phyloP scores from a whole-genome alignment of 23 tunicate species.

The Phallusia fumigata region DNA sequence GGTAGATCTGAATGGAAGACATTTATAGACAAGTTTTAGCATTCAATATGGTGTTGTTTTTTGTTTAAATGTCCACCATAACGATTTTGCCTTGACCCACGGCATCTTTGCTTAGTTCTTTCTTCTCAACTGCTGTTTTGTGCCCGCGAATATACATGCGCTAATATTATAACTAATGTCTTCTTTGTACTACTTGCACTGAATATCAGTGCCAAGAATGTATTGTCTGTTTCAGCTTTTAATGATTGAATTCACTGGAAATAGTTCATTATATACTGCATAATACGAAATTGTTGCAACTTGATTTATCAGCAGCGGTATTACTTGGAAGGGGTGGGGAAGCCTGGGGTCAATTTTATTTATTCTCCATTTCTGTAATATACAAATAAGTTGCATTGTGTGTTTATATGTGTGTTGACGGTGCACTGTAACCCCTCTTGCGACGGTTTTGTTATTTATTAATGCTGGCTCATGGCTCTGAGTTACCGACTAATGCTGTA shows the following conservation, averaged over 20 bases:
- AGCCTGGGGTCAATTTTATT: background rate
- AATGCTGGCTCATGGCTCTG: background rate
- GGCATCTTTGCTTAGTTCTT: background rate
- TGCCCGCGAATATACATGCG: background rate
- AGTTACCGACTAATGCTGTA: background rate
- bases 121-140: background rate
- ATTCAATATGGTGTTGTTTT: background rate
- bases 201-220: background rate
- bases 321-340: background rate
- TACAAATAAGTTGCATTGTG: conserved; percentile 5
- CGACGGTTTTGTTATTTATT: conserved; percentile 2
- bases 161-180: background rate
- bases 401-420: conserved; percentile 3
- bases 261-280: conserved; percentile 4
- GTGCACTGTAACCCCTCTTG: conserved; percentile 13
- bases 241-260: background rate
- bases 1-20: conserved; percentile 8
- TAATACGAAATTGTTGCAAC: background rate
- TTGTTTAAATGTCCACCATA: background rate
- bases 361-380: conserved; percentile 6
- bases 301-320: background rate
- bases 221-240: background rate
- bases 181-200: background rate
- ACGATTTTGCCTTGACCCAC: background rate
- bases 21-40: conserved; percentile 1